phyloP scores from a whole-genome alignment of 2,797 vertebrate genomes.

The Schizopygopsis pylzovi region DNA sequence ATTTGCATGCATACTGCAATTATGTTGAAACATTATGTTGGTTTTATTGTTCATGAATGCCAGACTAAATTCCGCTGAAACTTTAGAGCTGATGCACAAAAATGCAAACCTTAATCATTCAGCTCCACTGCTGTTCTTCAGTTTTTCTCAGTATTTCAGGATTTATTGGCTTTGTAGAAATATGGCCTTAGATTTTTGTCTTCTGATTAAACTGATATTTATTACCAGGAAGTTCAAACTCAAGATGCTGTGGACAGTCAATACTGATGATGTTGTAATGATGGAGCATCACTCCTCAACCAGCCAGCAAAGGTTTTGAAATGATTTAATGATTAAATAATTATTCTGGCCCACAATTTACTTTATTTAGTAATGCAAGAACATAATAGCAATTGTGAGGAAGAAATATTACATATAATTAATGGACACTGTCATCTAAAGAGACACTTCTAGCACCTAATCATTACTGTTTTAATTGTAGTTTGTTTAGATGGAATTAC shows the following conservation, averaged over 20 bases:
- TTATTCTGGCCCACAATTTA: background rate
- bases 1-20: background rate
- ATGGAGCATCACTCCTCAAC: slow-evolving; percentile 40
- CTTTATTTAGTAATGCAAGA: background rate
- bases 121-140: background rate
- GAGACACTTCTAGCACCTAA: background rate
- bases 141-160: background rate
- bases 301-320: slow-evolving; percentile 40
- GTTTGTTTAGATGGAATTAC: background rate
- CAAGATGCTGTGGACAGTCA: slow-evolving; percentile 62
- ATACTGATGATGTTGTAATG: slow-evolving; percentile 53
- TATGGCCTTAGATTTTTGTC: background rate
- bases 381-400: background rate
- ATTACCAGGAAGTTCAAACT: slow-evolving; percentile 62
- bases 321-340: background rate
- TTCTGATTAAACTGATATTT: background rate
- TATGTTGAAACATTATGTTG: background rate
- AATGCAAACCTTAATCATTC: background rate
- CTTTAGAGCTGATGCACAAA: background rate
- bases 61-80: background rate
- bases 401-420: background rate
- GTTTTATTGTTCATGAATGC: background rate
- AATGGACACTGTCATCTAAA: background rate
- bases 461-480: background rate
- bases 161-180: background rate